Evolutionary conservation across 2,113 vertebrate genomes (phyloP).

Genomic region (Bolborhynchus lineola): DNA sequence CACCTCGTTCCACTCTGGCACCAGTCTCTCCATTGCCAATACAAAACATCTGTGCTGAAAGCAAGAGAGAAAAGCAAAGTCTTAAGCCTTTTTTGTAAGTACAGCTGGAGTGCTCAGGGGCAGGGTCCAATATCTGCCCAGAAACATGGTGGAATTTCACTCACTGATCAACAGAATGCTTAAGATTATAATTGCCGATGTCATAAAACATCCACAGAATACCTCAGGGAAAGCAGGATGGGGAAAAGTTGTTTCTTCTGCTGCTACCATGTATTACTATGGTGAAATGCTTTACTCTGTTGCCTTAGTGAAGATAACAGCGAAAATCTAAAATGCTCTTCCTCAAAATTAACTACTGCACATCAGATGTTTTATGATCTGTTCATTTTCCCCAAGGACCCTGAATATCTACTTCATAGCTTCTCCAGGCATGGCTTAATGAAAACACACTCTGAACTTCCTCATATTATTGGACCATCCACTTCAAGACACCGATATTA

Average conservation of each 20-base stretch:
- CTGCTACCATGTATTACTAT: not conserved
- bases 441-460: not conserved
- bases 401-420: not conserved
- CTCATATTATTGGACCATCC: not conserved
- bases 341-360: not conserved
- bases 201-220: not conserved
- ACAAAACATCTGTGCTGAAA: not conserved
- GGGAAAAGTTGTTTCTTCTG: not conserved
- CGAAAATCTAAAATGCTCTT: not conserved
- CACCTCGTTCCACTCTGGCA: accelerated
- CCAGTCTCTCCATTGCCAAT: not conserved
- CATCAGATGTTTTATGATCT: not conserved
- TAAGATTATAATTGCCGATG: not conserved
- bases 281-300: not conserved
- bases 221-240: not conserved
- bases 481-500: not conserved
- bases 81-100: not conserved
- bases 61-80: not conserved
- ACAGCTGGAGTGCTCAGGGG: not conserved
- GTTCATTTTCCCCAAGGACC: not conserved
- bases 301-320: not conserved
- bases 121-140: not conserved
- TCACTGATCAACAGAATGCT: not conserved
- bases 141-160: not conserved
- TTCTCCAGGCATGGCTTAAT: not conserved